Percentiles rank a stretch among this genome's conserved stretches.
Conservation (phyloP, 2,888 invertebrate genomes). For the Ferrisia virgata region DNA sequence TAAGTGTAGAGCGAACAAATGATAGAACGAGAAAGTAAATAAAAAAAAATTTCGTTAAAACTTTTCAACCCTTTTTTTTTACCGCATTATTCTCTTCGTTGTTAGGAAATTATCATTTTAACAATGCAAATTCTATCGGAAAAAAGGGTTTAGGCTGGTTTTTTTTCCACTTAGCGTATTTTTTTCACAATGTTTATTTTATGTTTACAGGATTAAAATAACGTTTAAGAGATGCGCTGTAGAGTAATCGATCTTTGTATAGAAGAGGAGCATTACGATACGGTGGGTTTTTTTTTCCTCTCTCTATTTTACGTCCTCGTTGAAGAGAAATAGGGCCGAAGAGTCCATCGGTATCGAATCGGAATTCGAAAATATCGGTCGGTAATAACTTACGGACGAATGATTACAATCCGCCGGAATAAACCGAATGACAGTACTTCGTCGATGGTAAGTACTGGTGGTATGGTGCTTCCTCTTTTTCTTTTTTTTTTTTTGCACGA, state of each 20-base stretch:
- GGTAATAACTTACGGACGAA: conserved; percentile 36
- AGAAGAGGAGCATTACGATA: not conserved
- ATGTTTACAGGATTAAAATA: conserved; percentile 2
- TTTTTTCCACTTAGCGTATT: conserved; percentile 2
- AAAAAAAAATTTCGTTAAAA: conserved; percentile 25
- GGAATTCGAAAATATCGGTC: conserved; percentile 7
- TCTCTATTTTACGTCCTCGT: not conserved
- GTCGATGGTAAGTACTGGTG: not conserved
- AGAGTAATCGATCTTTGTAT: not conserved
- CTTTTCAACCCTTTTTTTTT: not conserved
- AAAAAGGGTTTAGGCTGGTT: not conserved
- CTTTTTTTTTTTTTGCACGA: not conserved
- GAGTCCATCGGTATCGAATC: not conserved
- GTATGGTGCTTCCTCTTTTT: too few species aligned
- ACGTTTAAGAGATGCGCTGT: not conserved
- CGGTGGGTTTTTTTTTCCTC: not conserved
- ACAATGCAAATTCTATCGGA: conserved; percentile 13
- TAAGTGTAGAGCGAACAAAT: not conserved
- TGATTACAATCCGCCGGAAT: conserved; percentile 17
- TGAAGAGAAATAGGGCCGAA: not conserved
- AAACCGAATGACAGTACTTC: conserved; percentile 7
- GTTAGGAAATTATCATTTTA: conserved; percentile 18
- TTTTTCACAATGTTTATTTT: conserved; percentile 25
- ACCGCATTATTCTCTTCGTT: not conserved
- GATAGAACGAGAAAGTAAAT: not conserved